Base-by-base conservation (phyloP, 2,113 vertebrate species). In the Myrmecobius fasciatus region DNA sequence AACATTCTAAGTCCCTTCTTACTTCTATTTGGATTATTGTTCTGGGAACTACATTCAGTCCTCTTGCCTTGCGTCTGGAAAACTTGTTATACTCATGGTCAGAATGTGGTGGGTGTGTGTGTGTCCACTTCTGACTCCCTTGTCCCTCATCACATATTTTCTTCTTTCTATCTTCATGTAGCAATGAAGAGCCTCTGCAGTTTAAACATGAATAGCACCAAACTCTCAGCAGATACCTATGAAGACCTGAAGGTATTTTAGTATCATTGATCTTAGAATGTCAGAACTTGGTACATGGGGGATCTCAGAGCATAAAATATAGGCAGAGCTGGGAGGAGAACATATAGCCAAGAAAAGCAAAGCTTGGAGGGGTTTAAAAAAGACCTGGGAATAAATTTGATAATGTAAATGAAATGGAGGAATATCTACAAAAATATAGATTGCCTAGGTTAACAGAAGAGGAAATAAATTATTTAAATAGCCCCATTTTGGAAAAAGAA, bases 181-280 rank as follows among this genome's bases (percentile, higher is more conserved):
- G 99, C 99, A 97, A 99, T 99, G 99, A 99, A 99, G 98, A 99
- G 99, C 97, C 99, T 99, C 97, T 99, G 99, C 98, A 99, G 99
- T 97, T 98, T 99, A 98, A 99, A 99, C 94, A 99, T 99, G 99
- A 99, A 99, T 98, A 99, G 99, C 98, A 99, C 99, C 98, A 99
- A 99, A 98, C 99, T 99, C 97, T 99, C 99, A 9, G 99, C 99
- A 0, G 99, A 99, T 98, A 99, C 99, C n/a, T 99, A 99, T 0
- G 99, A 99, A 97, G 99, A 99, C 98, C 99, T 99, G 96, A 99
- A 99, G 99, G 99, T 99, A 98, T 92, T 93, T 96, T 43, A 83
- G 60, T n/a, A 1, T n/a, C 12, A n/a, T n/a, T 20, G 75, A 43
- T 11, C 91, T 89, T 56, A 96, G 36, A 98, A 52, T 25, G 11